These are phyloP conservation scores for Stichodactyla helianthus DNA, from an alignment of 64 coral and sea anemone species.

Conservation along the genomic window DNA sequence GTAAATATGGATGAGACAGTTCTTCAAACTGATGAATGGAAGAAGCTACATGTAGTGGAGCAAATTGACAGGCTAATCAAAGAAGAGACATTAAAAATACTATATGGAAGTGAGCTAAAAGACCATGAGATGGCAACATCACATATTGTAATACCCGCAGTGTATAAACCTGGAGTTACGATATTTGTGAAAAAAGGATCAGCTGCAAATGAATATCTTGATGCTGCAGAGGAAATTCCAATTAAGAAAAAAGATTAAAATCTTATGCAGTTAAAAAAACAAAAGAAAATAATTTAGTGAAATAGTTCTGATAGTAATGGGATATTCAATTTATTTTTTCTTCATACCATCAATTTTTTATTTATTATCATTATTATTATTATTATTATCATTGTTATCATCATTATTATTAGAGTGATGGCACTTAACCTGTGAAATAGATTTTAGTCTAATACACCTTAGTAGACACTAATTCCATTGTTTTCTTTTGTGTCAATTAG, in stretches of 20 bases:
- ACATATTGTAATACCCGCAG: constrained; percentile 65
- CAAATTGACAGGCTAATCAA: constrained; percentile 68
- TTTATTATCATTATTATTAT: too few species aligned
- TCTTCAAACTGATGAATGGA: constrained; percentile 28
- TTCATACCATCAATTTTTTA: too few species aligned
- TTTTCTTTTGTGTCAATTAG: too few species aligned
- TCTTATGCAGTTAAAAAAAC: background rate
- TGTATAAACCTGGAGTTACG: constrained; percentile 70
- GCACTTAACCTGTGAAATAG: too few species aligned
- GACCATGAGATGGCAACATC: constrained; percentile 41
- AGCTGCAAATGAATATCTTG: constrained; percentile 28
- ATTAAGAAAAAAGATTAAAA: background rate
- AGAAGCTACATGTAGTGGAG: constrained; percentile 48
- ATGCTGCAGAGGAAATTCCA: constrained; percentile 33
- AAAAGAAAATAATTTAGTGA: too few species aligned
- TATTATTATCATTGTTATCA: too few species aligned
- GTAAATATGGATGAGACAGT: constrained; percentile 31
- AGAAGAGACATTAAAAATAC: constrained; percentile 57
- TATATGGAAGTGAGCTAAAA: constrained; percentile 73
- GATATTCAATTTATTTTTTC: too few species aligned
- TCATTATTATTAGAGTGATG: too few species aligned
- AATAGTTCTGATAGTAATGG: too few species aligned
- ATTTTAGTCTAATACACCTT: too few species aligned
- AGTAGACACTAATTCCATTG: too few species aligned
- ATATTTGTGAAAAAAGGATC: constrained; percentile 63